Evolutionary conservation across 2,888 invertebrate species (phyloP).

Genomic region (Lepidochrysops patricia): DNA sequence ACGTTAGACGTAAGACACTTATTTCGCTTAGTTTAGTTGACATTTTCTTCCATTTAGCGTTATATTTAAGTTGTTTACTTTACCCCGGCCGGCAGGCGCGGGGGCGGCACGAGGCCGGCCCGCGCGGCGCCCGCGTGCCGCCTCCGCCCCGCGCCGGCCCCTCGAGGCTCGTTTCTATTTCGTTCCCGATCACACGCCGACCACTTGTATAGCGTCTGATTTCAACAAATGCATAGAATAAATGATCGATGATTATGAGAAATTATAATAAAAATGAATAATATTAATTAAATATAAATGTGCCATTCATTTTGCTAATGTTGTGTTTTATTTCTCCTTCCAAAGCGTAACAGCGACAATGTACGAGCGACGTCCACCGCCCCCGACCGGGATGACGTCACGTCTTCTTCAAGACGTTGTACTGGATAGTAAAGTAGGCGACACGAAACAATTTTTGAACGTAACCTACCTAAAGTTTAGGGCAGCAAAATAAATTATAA

Average conservation of each 20-base stretch:
- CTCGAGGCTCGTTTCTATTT: slow-evolving; percentile 2
- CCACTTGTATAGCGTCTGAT: slow-evolving; percentile 11
- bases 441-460: too few species aligned
- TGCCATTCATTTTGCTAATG: slow-evolving; percentile 75
- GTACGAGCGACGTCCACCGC: too few species aligned
- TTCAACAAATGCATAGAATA: slow-evolving; percentile 60
- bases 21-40: slow-evolving; percentile 58
- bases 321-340: slow-evolving; percentile 61
- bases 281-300: slow-evolving; percentile 76
- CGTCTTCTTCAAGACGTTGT: too few species aligned
- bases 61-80: slow-evolving; percentile 63
- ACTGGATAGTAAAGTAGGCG: too few species aligned
- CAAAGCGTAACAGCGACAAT: too few species aligned
- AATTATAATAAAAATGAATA: slow-evolving; percentile 74
- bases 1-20: slow-evolving; percentile 40
- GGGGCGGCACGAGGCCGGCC: slow-evolving; percentile 25
- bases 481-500: too few species aligned
- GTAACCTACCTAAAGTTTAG: too few species aligned
- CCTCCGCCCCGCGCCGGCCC: background rate
- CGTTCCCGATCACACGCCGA: slow-evolving; percentile 6
- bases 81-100: slow-evolving; percentile 40
- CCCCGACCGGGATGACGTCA: too few species aligned
- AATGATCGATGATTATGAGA: slow-evolving; percentile 56
- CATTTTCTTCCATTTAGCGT: slow-evolving; percentile 65
- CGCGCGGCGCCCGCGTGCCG: background rate